These are phyloP conservation scores for Nicator chloris DNA, from an alignment of 2,113 vertebrate genomes.

Conservation along the genomic window DNA sequence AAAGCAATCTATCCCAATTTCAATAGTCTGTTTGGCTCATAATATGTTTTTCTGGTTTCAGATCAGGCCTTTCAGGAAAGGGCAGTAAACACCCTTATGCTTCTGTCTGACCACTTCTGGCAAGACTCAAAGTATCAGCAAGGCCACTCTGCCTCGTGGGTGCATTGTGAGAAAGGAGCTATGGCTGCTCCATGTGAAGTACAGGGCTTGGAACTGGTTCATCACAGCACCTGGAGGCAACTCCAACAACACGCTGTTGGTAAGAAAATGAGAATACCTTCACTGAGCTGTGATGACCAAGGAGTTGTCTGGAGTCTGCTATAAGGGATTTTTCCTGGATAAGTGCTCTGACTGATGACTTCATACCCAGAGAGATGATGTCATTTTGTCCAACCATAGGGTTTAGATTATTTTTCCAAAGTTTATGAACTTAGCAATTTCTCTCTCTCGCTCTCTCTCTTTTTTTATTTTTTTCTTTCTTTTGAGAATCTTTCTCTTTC, in stretches of 20 bases:
- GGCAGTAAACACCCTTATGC: not conserved
- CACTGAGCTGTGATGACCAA: not conserved
- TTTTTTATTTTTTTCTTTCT: not conserved
- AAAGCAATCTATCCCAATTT: not conserved
- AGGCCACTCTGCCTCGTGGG: not conserved
- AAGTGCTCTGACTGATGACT: not conserved
- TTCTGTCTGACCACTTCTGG: not conserved
- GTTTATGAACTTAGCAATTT: not conserved
- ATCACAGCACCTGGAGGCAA: not conserved
- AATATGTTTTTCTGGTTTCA: not conserved
- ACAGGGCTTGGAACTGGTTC: not conserved
- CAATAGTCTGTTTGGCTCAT: not conserved
- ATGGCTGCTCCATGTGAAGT: not conserved
- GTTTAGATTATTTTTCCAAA: not conserved
- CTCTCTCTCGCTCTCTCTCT: not conserved
- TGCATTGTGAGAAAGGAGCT: not conserved
- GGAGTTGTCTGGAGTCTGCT: not conserved
- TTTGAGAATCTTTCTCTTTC: not conserved
- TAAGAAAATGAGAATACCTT: not conserved
- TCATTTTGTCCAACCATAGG: not conserved
- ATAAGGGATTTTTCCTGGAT: not conserved
- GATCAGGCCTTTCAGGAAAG: not conserved
- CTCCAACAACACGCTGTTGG: accelerated
- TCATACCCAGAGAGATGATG: not conserved
- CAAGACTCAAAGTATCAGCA: not conserved